These are phyloP conservation scores for Tethya wilhelma DNA, from an alignment of 37 sponge, comb jelly and placozoan species.

Conservation along the genomic window DNA sequence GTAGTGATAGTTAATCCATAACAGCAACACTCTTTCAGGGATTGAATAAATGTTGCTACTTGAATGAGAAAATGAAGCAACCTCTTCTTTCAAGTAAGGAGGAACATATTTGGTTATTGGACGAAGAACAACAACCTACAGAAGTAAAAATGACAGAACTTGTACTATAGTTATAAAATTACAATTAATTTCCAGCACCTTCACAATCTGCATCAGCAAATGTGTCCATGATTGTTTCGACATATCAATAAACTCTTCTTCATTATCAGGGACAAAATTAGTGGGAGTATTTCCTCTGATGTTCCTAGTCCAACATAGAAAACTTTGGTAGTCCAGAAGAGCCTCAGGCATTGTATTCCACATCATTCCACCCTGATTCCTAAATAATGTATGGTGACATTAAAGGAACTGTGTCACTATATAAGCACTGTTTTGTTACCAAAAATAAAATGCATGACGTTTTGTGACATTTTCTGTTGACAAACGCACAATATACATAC, in stretches of 20 bases:
- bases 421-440: no score
- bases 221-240: slow-evolving; percentile 75
- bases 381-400: no score
- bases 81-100: background rate
- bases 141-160: background rate
- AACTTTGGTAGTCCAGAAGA: slow-evolving; percentile 66
- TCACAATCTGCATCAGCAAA: slow-evolving; percentile 68
- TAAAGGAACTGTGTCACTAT: no score
- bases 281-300: background rate
- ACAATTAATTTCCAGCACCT: slow-evolving; percentile 42
- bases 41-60: slow-evolving; percentile 70
- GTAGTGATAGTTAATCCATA: slow-evolving; percentile 86
- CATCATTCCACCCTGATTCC: slow-evolving; percentile 73
- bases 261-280: background rate
- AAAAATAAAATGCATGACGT: no score
- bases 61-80: background rate
- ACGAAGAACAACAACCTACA: slow-evolving; percentile 65
- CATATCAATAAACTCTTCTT: slow-evolving; percentile 48
- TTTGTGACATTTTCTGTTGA: no score
- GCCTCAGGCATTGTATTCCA: slow-evolving; percentile 56
- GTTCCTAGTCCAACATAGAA: slow-evolving; percentile 40
- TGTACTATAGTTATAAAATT: slow-evolving; percentile 1
- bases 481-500: no score
- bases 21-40: slow-evolving; percentile 65
- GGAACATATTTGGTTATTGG: background rate